These are phyloP conservation scores for Sarcophaga bullata DNA, from an alignment of 1,140 invertebrate species.

Conservation along the genomic window DNA sequence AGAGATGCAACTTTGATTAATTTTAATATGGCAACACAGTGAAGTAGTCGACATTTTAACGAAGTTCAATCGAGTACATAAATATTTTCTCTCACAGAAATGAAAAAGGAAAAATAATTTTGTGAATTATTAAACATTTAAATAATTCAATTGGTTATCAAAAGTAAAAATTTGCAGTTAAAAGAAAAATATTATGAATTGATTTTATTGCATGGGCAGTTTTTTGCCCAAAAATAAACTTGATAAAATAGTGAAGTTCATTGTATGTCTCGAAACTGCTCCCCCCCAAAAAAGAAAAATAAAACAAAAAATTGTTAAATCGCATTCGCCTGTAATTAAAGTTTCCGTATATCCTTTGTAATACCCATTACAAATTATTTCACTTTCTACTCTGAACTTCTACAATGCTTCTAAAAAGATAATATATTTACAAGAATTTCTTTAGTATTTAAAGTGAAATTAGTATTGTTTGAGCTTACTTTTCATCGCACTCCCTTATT, in stretches of 20 bases:
- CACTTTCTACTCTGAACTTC: not conserved
- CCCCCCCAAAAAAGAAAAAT: not conserved
- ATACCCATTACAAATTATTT: not conserved
- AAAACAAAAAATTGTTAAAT: constrained; percentile 13
- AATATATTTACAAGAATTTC: no score
- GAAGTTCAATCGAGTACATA: constrained; percentile 45
- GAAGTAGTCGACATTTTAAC: constrained; percentile 43
- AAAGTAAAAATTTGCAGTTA: not conserved
- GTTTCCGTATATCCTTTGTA: constrained; percentile 17
- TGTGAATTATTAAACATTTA: constrained; percentile 34
- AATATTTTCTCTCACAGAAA: constrained; percentile 43
- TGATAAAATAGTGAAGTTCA: constrained; percentile 12
- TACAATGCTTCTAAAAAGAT: no score
- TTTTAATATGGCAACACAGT: constrained; percentile 36
- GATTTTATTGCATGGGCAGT: constrained; percentile 18
- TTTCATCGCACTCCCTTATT: not conserved
- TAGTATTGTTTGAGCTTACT: not conserved
- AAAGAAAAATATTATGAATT: constrained; percentile 12
- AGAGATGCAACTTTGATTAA: not conserved
- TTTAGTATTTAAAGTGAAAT: no score
- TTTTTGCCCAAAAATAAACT: constrained; percentile 32
- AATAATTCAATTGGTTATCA: not conserved
- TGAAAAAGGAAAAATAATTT: constrained; percentile 38
- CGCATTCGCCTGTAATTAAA: constrained; percentile 28
- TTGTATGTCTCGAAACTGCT: constrained; percentile 15